Base-by-base conservation (phyloP, 2,113 vertebrate species). In the Condylura cristata region DNA sequence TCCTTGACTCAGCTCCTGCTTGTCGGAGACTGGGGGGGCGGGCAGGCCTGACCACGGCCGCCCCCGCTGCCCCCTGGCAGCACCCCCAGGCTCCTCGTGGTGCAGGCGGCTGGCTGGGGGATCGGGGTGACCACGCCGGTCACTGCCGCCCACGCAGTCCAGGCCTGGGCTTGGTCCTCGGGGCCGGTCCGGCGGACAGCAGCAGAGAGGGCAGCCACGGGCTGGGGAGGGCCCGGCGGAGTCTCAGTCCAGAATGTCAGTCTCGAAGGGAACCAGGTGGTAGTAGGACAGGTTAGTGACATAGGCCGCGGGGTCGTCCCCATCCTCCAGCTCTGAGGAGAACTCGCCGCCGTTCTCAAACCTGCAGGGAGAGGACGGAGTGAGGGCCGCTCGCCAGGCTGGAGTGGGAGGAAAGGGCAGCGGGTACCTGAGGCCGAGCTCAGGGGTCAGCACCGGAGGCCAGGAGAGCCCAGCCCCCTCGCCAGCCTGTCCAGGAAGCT, bases 211-310 rank as follows among this genome's bases (percentile, higher is more conserved):
- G 11, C 66, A 86, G 78, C 0, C 5, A 95, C 94, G 83, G 18
- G 76, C 53, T 17, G 92, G 88, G 80, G 51, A 24, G 48, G 66
- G 44, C 18, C 41, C 22, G 0, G 13, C 0, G 46, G 78, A 80
- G 76, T 93, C 93, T 99, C 98, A 99, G 97, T 99, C 99, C 98
- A 99, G 98, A 97, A 99, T 99, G 96, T 99, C 99, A 0, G 99
- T 99, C 98, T 99, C 99, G 85, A 99, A 99, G 0, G 99, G 99
- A 86, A 99, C 99, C 96, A 99, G 98, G 81, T 99, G 99, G 97
- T 99, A 99, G 96, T 99, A 99, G 30, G 99, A 99, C 94, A 99
- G 97, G 97, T 99, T 99, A 97, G 99, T 99, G 97, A 99, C 99
- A 32, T 99, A 99, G 26, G 99, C 99, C 37, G 98, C 98, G 7